Base-by-base conservation (phyloP, 2,797 vertebrate genomes). In the Leuciscus waleckii region DNA sequence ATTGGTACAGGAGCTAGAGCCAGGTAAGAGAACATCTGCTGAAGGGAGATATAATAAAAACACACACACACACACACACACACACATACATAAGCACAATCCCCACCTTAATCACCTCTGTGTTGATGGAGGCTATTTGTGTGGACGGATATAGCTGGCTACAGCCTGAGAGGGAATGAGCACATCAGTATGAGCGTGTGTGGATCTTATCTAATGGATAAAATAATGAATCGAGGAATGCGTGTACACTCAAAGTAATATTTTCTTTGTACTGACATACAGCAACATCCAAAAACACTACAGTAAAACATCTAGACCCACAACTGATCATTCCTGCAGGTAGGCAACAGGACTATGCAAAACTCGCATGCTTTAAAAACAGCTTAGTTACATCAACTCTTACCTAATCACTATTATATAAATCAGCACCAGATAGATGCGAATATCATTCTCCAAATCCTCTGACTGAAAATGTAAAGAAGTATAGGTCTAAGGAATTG, bases 1-100 rank as follows among this genome's bases (percentile, higher is more conserved):
- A 91, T 87, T 81, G 84, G 76, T 88, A 89, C 68, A 70, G 79
- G 81, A 85, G 75, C 82, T 86, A 78, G 49, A 86, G 75, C 76
- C 87, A 88, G 79, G 77, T 82, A 88, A 82, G 85, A 83, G 90
- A 84, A 87, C 86, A 89, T 89, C 85, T 90, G 88, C 51, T 84
- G 54, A 90, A 89, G 41, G 58, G 78, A 87, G 58, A 87, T 81
- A 85, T 77, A 83, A 68, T 49, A 49, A 69, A 16, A n/a, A n/a
- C n/a, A 84, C 29, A 81, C 29, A 83, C 43, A 71, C 67, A 41
- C 29, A 63, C 23, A 17, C 87, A 51, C 39, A 63, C 32, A 43
- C 71, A 70, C 51, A 81, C 67, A 70, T 63, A 61, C 74, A n/a
- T 58, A 81, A 7, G 77, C 83, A 82, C 54, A 88, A 90, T 88